Base-by-base conservation (phyloP, 2,888 invertebrate genomes). In the Papilio elwesi region DNA sequence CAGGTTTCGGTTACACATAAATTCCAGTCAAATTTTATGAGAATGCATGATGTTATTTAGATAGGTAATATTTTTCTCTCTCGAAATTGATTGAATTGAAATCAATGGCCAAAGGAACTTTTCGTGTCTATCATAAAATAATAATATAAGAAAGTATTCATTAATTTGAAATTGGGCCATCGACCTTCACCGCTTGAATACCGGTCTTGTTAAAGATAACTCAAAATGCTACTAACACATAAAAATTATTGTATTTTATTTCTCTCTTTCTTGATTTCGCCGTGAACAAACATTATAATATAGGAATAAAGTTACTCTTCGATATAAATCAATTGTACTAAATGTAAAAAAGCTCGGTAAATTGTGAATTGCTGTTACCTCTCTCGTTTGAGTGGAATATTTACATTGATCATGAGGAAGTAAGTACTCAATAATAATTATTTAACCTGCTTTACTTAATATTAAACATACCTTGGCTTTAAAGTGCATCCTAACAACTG, bases 161-260 rank as follows among this genome's bases (percentile, higher is more conserved):
- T 8, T 43, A 62, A 0, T 62, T 43, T 1, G 59, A 62, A 62
- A 43, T 62, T 62, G 59, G 43, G 43, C 43, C 59, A 43, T 10
- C 43, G 43, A 62, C 59, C 59, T 62, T 62, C 59, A 62, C 59
- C 59, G 59, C 59, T 10, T 62, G 43, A 62, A 62, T 62, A 62
- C 59, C 38, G 59, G 59, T 62, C 15, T 62, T 62, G 38, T 57
- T n/a, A 5, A 38, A 15, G 59, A 62, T 62, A 62, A 62, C 59
- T 62, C 10, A 62, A 62, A 62, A 43, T 62, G 43, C 38, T 62
- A 62, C 59, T 62, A 62, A 62, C 59, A 62, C 43, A 62, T 38
- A 15, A 15, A 62, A 62, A 62, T 2, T 26, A 26, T 26, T 11
- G 10, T 43, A n/a, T 59, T 59, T 59, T 10, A 10, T 62, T 62